A percentile compares a stretch with the other conserved stretches of the same genome.
Evolutionary conservation across 2,888 invertebrate genomes (phyloP).

Genomic region (Alloscopus bannaensis): DNA sequence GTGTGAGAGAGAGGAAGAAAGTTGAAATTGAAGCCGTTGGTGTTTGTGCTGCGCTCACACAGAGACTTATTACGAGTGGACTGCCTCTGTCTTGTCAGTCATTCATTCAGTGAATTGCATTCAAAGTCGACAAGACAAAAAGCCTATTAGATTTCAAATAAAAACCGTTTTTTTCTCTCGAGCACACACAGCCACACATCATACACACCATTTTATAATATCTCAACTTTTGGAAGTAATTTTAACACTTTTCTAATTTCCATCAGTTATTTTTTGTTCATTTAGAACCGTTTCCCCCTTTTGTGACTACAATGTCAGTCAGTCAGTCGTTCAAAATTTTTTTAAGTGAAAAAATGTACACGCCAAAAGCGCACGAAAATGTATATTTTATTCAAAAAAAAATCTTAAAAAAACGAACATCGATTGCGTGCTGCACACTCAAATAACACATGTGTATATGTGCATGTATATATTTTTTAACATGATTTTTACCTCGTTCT

Average conservation of each 20-base stretch:
- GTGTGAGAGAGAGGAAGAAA: too few relatives aligned
- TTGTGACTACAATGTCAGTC: too few relatives aligned
- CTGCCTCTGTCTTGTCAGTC: slow-evolving; percentile 56
- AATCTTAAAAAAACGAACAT: too few relatives aligned
- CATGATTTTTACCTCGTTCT: background rate
- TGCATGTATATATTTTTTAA: background rate
- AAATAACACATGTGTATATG: background rate
- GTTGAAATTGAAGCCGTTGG: too few relatives aligned
- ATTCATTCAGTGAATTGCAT: slow-evolving; percentile 33
- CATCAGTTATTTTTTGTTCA: too few relatives aligned
- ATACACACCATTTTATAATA: too few relatives aligned
- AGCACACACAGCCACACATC: too few relatives aligned
- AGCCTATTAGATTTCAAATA: slow-evolving; percentile 4
- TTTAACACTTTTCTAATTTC: too few relatives aligned
- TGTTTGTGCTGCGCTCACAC: background rate
- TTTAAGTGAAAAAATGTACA: background rate
- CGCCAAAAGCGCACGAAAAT: background rate
- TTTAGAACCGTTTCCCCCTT: too few relatives aligned
- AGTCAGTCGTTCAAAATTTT: slow-evolving; percentile 20
- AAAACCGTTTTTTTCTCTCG: too few relatives aligned
- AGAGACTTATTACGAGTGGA: background rate
- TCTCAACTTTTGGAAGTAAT: too few relatives aligned
- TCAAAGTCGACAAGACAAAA: slow-evolving; percentile 15
- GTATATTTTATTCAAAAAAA: too few relatives aligned
- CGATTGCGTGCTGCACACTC: slow-evolving; percentile 20